phyloP scores from a whole-genome alignment of 2,888 invertebrate genomes.

The Drosophila seclusa region DNA sequence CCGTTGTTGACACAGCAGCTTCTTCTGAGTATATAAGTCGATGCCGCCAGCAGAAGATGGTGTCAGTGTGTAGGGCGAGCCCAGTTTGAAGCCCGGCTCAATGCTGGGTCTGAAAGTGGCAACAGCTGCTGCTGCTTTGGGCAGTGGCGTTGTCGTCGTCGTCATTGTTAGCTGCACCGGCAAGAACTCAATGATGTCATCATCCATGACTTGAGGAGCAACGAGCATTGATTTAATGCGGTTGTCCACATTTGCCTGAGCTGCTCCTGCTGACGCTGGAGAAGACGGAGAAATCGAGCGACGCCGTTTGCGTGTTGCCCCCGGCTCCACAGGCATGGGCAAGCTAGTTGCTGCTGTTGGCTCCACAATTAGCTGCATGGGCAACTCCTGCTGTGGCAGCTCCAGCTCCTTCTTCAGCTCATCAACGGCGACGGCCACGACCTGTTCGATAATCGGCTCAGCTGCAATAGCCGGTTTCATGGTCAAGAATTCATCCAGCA shows the following conservation, averaged over 20 bases:
- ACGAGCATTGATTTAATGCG: constrained; percentile 11
- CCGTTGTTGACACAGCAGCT: constrained; percentile 12
- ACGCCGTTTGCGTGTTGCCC: constrained; percentile 49
- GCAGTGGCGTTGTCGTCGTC: constrained; percentile 1
- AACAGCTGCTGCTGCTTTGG: constrained; percentile 9
- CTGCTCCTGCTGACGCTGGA: constrained; percentile 3
- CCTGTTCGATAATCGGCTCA: constrained; percentile 22
- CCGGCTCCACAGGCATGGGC: constrained; percentile 18
- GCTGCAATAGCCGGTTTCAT: constrained; percentile 29
- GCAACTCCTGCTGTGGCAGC: constrained; percentile 4
- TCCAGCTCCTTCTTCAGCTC: constrained; percentile 1
- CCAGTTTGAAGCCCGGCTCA: constrained; percentile 29
- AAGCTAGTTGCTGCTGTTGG: neutral
- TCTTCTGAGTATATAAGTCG: constrained; percentile 23
- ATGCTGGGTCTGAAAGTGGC: neutral
- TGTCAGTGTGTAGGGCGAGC: constrained; percentile 40
- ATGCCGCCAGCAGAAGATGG: constrained; percentile 6
- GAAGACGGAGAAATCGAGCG: constrained; percentile 52
- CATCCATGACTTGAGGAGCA: constrained; percentile 30
- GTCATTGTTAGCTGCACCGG: constrained; percentile 10
- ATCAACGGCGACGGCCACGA: constrained; percentile 1
- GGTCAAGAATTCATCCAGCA: constrained; percentile 60
- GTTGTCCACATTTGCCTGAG: constrained; percentile 21
- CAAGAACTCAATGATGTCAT: constrained; percentile 51
- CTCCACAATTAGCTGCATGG: constrained; percentile 13